These are phyloP conservation scores for Calcarius ornatus DNA, from an alignment of 2,113 vertebrate genomes.

Conservation along the genomic window DNA sequence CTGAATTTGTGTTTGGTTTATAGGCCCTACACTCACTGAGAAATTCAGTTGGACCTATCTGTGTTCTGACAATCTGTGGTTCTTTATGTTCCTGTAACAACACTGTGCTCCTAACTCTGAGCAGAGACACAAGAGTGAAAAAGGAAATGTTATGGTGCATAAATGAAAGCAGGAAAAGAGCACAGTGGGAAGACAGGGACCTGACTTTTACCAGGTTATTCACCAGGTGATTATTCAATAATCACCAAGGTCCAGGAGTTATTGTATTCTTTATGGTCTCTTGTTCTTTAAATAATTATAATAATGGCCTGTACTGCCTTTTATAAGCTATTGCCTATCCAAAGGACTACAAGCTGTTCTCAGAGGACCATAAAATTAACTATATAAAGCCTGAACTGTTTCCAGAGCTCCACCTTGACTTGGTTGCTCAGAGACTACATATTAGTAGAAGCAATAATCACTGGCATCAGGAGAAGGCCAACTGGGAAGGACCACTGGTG, in stretches of 20 bases:
- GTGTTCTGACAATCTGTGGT: not conserved
- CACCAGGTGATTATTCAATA: no score
- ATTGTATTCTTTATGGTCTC: not conserved
- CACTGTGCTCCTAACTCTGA: not conserved
- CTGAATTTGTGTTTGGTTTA: not conserved
- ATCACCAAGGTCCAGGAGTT: not conserved
- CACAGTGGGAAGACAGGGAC: not conserved
- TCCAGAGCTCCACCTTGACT: not conserved
- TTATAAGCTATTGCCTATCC: not conserved
- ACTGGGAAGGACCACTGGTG: not conserved
- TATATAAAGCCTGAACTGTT: not conserved
- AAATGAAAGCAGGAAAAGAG: not conserved
- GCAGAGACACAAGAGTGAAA: fast-evolving
- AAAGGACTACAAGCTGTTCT: not conserved
- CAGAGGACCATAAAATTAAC: not conserved
- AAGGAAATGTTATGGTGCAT: not conserved
- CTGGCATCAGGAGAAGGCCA: not conserved
- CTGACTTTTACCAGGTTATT: not conserved
- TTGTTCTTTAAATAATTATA: not conserved
- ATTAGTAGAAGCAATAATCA: not conserved
- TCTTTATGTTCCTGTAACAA: not conserved
- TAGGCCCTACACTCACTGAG: not conserved
- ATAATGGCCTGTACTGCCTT: not conserved
- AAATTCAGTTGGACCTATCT: not conserved
- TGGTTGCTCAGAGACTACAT: not conserved